These are phyloP conservation scores for Stenodema calcarata DNA, from an alignment of 2,888 invertebrate genomes.

Conservation along the genomic window DNA sequence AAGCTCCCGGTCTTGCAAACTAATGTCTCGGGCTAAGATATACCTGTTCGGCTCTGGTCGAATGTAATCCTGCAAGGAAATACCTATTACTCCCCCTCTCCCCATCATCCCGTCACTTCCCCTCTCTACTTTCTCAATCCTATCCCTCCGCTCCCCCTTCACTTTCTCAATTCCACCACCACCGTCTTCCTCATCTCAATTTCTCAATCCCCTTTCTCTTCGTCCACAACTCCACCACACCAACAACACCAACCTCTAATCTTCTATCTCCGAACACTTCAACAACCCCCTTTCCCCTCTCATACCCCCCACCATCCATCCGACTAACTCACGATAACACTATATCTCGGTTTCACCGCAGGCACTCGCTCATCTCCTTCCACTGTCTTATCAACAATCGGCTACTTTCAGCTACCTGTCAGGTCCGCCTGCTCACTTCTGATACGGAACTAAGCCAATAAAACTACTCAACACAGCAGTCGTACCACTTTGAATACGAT, in stretches of 20 bases:
- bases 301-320: background rate
- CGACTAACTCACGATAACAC: background rate
- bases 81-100: slow-evolving; percentile 40
- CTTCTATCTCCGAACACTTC: slow-evolving; percentile 31
- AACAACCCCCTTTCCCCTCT: slow-evolving; percentile 1
- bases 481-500: background rate
- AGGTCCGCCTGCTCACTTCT: background rate
- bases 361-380: background rate
- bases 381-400: background rate
- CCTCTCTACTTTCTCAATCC: background rate
- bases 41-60: slow-evolving; percentile 45
- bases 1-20: slow-evolving; percentile 47
- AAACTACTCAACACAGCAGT: background rate
- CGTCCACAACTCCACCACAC: background rate
- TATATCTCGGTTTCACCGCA: background rate
- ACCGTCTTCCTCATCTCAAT: slow-evolving; percentile 12
- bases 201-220: slow-evolving; percentile 26
- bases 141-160: background rate
- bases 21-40: slow-evolving; percentile 47
- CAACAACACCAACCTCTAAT: slow-evolving; percentile 18
- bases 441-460: background rate
- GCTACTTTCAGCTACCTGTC: slow-evolving; percentile 14
- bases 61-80: slow-evolving; percentile 47
- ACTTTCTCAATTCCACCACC: background rate
- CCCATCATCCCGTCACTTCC: background rate